phyloP scores from a whole-genome alignment of 2,797 vertebrate genomes.

The Leptoclinus maculatus region DNA sequence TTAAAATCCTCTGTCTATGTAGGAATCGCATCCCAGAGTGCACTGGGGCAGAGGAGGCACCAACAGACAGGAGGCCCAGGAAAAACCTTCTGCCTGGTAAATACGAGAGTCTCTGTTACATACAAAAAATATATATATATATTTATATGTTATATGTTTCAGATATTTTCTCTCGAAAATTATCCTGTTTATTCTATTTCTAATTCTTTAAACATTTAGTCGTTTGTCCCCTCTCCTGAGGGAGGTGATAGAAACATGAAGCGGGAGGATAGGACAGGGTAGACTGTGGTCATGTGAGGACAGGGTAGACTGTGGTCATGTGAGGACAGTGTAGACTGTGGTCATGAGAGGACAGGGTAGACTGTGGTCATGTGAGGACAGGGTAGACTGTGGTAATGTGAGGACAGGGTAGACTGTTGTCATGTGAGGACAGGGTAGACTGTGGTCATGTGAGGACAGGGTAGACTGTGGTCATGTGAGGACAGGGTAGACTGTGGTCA shows the following conservation, averaged over 20 bases:
- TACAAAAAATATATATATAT: background rate
- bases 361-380: background rate
- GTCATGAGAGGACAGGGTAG: background rate
- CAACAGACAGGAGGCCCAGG: constrained; percentile 46
- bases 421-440: background rate
- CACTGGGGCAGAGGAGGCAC: constrained; percentile 29
- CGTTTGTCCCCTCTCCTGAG: background rate
- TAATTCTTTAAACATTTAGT: background rate
- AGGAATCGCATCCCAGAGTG: constrained; percentile 79
- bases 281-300: background rate
- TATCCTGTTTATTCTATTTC: background rate
- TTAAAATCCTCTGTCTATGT: background rate
- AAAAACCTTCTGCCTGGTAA: constrained; percentile 71
- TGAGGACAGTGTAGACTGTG: background rate
- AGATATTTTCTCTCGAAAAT: background rate
- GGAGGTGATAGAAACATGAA: background rate
- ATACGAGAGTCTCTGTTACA: background rate
- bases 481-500: too few relatives aligned
- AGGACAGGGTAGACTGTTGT: background rate
- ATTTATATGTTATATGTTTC: background rate
- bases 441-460: too few relatives aligned
- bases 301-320: too few relatives aligned
- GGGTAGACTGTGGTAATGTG: rapidly evolving
- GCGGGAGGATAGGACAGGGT: background rate
- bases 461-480: too few relatives aligned